Base-by-base conservation (phyloP, 1,140 invertebrate species). In the Polypedilum pembai region DNA sequence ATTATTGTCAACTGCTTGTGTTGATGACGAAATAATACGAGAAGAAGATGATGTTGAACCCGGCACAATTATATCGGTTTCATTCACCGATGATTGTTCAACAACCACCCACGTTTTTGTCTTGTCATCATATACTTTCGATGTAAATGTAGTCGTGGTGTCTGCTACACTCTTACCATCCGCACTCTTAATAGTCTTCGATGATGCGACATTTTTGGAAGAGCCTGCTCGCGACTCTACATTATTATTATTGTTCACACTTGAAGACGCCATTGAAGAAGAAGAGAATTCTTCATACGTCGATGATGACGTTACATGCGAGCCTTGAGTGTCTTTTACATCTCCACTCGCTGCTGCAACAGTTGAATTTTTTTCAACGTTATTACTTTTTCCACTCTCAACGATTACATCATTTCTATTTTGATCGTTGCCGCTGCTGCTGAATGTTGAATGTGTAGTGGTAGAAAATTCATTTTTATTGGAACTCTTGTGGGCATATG, bases 401-500 rank as follows among this genome's bases (percentile, higher is more conserved):
- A 33, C 65, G 65, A 69, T 69, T 69, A 69, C 65, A 69, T 69
- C 65, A 69, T 69, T 69, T 69, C 65, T 69, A 69, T 69, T 69
- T 69, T 69, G 17, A 69, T 18, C 65, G 63, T 18, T 3, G 65
- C 45, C n/a, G 45, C 41, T 45, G 65, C n/a, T 66, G 17, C 18
- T 66, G 17, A 69, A 56, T 21, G 65, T 20, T 69, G 65, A 69
- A 69, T 20, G 65, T 69, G 65, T 69, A 18, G 17, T 69, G 17
- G 65, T 69, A 18, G 8, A 7, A 21, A 69, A 69, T 69, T 69
- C 65, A 69, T 69, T 69, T 69, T 8, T 21, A 18, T n/a, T 56
- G 45, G 65, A 69, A 18, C 65, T 69, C 17, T 21, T 56, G 45
- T 56, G 17, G 65, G 20, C 65, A 69, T 21, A 21, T 69, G 65